These are phyloP conservation scores for Strigamia crassipes DNA, from an alignment of 2,888 invertebrate genomes.

Conservation along the genomic window DNA sequence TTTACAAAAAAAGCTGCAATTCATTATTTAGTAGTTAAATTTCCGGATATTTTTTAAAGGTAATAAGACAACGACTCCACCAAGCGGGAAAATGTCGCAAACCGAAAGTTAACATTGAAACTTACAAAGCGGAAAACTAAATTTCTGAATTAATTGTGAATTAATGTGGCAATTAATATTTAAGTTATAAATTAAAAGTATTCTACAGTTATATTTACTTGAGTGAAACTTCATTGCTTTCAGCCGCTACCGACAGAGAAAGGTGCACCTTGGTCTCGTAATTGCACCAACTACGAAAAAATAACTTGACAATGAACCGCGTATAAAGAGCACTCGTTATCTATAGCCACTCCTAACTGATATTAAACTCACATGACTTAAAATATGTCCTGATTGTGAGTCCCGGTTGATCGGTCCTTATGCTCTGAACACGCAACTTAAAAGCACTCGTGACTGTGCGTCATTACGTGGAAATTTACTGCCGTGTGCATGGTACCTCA, in stretches of 20 bases:
- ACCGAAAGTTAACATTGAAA: not conserved
- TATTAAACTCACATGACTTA: not conserved
- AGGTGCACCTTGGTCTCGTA: not conserved
- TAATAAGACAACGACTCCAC: not conserved
- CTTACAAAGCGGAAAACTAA: not conserved
- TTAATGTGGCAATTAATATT: not conserved
- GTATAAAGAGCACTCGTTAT: not conserved
- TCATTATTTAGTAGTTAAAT: not conserved
- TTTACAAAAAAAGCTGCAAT: too few species aligned
- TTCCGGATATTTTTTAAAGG: not conserved
- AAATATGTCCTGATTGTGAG: not conserved
- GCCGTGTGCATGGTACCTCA: too few species aligned
- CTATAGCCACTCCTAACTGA: not conserved
- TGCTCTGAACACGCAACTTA: not conserved
- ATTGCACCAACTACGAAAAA: not conserved
- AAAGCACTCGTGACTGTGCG: not conserved
- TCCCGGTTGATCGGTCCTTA: not conserved
- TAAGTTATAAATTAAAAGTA: not conserved
- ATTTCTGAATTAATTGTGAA: not conserved
- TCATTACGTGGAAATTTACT: not conserved
- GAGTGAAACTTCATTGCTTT: too few species aligned
- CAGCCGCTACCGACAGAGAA: too few species aligned
- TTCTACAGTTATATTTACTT: too few species aligned
- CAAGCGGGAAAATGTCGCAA: not conserved
- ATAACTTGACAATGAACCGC: not conserved